phyloP scores from a whole-genome alignment of 1,140 invertebrate species.

The Dinoponera quadriceps region DNA sequence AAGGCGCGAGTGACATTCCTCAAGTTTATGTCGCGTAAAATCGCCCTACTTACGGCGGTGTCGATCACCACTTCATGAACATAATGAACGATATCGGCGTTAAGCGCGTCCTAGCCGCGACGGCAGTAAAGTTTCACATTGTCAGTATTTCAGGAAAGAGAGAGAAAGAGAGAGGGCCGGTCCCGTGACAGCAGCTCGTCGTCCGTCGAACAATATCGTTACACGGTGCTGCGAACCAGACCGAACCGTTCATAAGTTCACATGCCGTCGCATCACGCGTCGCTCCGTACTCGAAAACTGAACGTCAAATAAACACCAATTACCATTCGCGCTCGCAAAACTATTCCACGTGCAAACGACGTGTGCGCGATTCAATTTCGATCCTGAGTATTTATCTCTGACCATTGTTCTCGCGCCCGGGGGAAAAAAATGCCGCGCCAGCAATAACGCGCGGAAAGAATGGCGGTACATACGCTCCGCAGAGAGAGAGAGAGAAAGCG shows the following conservation, averaged over 20 bases:
- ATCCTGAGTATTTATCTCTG: conserved; percentile 60
- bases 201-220: conserved; percentile 53
- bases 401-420: conserved; percentile 28
- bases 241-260: conserved; percentile 58
- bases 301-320: conserved; percentile 62
- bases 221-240: conserved; percentile 29
- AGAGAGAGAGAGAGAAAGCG: too few species aligned
- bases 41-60: conserved; percentile 29
- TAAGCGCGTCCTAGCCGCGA: conserved; percentile 46
- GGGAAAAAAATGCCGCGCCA: conserved; percentile 25
- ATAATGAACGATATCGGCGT: conserved; percentile 49
- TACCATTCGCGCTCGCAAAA: conserved; percentile 43
- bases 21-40: not conserved
- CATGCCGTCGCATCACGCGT: conserved; percentile 43
- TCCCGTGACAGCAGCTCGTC: conserved; percentile 54
- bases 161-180: not conserved
- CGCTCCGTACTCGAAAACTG: conserved; percentile 41
- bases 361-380: conserved; percentile 54
- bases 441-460: conserved; percentile 31
- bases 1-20: too few species aligned
- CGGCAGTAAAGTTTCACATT: conserved; percentile 59
- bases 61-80: conserved; percentile 43
- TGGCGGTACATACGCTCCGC: conserved; percentile 18
- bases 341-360: conserved; percentile 49
- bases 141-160: conserved; percentile 56